Evolutionary conservation across 2,888 invertebrate genomes (phyloP).

Genomic region (Brachypterus glaber): DNA sequence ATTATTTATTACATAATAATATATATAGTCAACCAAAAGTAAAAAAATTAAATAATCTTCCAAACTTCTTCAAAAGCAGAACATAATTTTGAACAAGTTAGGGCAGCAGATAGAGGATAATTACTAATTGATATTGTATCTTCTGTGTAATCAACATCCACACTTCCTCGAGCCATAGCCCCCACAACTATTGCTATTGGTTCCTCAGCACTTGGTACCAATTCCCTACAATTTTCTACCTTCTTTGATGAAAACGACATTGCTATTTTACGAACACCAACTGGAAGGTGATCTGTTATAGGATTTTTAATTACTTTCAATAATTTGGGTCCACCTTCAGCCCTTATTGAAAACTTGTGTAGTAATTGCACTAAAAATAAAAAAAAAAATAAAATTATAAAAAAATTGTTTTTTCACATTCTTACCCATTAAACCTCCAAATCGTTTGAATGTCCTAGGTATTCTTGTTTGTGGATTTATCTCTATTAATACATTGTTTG

Average conservation of each 20-base stretch:
- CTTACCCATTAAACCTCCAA: conserved; percentile 91
- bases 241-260: conserved; percentile 83
- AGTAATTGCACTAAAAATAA: conserved; percentile 78
- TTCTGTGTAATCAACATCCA: conserved; percentile 82
- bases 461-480: conserved; percentile 95
- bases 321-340: conserved; percentile 81
- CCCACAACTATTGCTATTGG: conserved; percentile 89
- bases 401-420: conserved; percentile 6
- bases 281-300: conserved; percentile 85
- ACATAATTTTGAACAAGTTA: conserved; percentile 92
- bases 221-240: conserved; percentile 56
- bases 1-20: too few relatives aligned
- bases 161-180: conserved; percentile 95
- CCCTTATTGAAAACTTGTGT: conserved; percentile 87
- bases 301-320: conserved; percentile 97
- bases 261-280: conserved; percentile 80
- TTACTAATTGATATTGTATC: conserved; percentile 86
- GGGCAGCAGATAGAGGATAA: conserved; percentile 92
- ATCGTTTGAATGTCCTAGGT: conserved; percentile 92
- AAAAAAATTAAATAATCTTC: conserved; percentile 51
- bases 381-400: conserved; percentile 13
- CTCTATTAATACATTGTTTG: conserved; percentile 88
- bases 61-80: conserved; percentile 92
- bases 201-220: conserved; percentile 68
- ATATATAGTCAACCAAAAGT: background rate